Percentiles rank a stretch among this genome's conserved stretches.
Conservation (phyloP, 2,888 invertebrate genomes). For the Agrilus cyanescens region DNA sequence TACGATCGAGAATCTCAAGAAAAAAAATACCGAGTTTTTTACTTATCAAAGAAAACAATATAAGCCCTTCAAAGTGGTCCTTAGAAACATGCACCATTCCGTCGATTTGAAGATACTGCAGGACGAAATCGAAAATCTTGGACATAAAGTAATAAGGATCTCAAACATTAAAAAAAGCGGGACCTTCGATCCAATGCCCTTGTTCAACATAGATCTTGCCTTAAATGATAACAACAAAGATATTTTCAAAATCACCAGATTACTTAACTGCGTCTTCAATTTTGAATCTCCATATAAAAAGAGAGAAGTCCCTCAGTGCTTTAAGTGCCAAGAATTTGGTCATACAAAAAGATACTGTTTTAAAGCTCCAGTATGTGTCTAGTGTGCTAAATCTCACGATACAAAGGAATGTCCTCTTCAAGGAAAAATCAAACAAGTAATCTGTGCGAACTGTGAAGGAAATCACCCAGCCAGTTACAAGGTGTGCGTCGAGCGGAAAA, state of each 20-base stretch:
- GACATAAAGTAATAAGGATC: background rate
- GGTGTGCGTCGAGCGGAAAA: conserved; percentile 2
- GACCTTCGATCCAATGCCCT: background rate
- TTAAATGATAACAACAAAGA: conserved; percentile 5
- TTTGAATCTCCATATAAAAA: conserved; percentile 4
- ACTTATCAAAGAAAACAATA: no score
- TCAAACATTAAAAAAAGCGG: conserved; percentile 1
- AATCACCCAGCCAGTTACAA: conserved; percentile 6
- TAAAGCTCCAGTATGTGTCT: conserved; percentile 3
- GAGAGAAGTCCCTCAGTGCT: conserved; percentile 3
- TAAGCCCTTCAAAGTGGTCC: no score
- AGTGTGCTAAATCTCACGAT: conserved; percentile 4
- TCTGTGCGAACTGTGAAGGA: conserved; percentile 7
- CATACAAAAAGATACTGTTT: conserved; percentile 7
- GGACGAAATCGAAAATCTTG: no score
- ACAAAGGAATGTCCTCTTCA: conserved; percentile 3
- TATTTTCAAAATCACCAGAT: background rate
- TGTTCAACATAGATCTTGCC: background rate
- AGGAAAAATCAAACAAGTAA: conserved; percentile 1
- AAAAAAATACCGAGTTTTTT: no score
- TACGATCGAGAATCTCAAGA: no score
- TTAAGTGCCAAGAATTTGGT: conserved; percentile 5
- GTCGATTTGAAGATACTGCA: no score
- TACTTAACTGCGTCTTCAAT: conserved; percentile 1
- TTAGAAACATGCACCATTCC: no score